Conservation (phyloP, 2,888 invertebrate species). For the Lacanobia oleracea region DNA sequence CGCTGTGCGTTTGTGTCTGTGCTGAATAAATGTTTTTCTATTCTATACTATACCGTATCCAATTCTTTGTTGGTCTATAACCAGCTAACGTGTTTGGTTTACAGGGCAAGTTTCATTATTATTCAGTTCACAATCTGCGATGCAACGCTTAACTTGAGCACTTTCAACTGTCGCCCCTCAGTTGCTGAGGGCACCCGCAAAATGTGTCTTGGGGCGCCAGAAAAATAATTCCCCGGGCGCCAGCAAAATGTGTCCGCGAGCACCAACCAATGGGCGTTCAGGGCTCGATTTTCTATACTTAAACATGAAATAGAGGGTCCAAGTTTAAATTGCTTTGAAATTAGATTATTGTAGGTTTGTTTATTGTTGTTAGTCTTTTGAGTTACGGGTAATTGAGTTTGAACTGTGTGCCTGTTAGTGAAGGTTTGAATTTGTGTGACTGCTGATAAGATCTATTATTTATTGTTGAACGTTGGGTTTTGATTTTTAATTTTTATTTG, state of each 20-base stretch:
- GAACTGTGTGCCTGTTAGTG: not conserved
- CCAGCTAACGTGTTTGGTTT: slow-evolving; percentile 65
- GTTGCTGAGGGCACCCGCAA: slow-evolving; percentile 2
- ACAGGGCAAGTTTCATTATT: slow-evolving; percentile 68
- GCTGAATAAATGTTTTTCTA: no score
- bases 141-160: slow-evolving; percentile 64
- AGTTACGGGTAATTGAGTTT: not conserved
- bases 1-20: no score
- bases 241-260: not conserved
- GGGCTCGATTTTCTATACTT: slow-evolving; percentile 41
- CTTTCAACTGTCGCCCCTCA: slow-evolving; percentile 43
- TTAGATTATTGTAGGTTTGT: slow-evolving; percentile 53
- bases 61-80: not conserved
- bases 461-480: not conserved
- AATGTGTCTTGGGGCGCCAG: not conserved
- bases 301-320: slow-evolving; percentile 46
- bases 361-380: slow-evolving; percentile 37
- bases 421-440: slow-evolving; percentile 7
- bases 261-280: slow-evolving; percentile 9
- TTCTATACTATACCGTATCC: slow-evolving; percentile 22
- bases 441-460: not conserved
- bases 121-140: slow-evolving; percentile 71
- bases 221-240: not conserved
- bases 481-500: not conserved
- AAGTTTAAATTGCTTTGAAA: slow-evolving; percentile 61